Base-by-base conservation (phyloP, 2,888 invertebrate species). In the Drosophila antonietae region DNA sequence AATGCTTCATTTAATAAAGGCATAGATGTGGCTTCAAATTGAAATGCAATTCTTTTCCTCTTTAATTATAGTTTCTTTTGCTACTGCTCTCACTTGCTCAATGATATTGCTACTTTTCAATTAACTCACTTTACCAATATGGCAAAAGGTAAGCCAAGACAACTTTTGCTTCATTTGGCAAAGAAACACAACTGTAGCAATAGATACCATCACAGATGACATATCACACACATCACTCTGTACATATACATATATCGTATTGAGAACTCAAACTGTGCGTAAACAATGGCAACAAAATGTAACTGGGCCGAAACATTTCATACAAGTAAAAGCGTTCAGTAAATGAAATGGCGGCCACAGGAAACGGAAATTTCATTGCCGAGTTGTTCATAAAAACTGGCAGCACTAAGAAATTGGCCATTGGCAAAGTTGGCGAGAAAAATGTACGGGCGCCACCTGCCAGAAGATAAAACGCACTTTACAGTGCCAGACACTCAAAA, bases 401-500 rank as follows among this genome's bases (percentile, higher is more conserved):
- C 67, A 58, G 60, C 78, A 72, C 65, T 78, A 78, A 78, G 78
- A 78, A 75, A 77, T 77, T 77, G 77, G 77, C 74, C 77, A 78
- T 74, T 78, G 78, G 67, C 63, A 77, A 78, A 75, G 66, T 73
- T 77, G 73, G 59, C 44, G 52, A 57, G 52, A 69, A 66, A 69
- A 57, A 52, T 63, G 53, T 31, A 31, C 18, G 35, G 39, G 39
- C 53, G 28, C 75, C 74, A 77, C 76, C 76, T 76, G 76, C 66
- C 74, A 78, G 78, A 75, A 81, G 73, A 83, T 83, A 84, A 80
- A 87, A 82, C 83, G 82, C 84, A 84, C 82, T 83, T 81, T 81
- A 72, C 78, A 73, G 67, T 60, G 51, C 62, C 62, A 53, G 52
- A 46, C 63, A 75, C 52, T 46, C 51, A 51, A 63, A 43, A 61